Conservation (phyloP, 2,888 invertebrate species). For the Zootermopsis nevadensis region DNA sequence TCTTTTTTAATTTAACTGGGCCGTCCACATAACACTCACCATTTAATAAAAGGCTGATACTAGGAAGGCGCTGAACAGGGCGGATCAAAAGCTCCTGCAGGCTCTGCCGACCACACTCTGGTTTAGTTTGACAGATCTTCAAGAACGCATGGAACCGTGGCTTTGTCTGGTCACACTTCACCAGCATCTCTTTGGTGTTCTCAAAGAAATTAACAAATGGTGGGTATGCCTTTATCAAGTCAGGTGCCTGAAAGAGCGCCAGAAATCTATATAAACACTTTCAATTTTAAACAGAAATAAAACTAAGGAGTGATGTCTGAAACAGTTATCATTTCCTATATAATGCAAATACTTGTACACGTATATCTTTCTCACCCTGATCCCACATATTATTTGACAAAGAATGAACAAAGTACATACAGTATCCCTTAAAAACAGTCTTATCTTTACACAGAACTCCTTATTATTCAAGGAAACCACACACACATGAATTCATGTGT, state of each 20-base stretch:
- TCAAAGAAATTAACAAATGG: slow-evolving; percentile 99
- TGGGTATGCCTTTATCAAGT: slow-evolving; percentile 93
- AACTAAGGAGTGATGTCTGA: too few species aligned
- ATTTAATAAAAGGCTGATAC: slow-evolving; percentile 92
- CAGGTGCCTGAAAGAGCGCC: slow-evolving; percentile 71
- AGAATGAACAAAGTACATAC: too few species aligned
- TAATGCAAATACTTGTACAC: too few species aligned
- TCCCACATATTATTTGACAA: neutral
- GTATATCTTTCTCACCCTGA: neutral
- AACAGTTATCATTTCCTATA: too few species aligned
- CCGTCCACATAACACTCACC: slow-evolving; percentile 68
- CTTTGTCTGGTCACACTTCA: slow-evolving; percentile 90
- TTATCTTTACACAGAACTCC: too few species aligned
- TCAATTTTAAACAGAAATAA: too few species aligned
- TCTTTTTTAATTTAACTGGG: neutral
- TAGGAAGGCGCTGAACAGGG: slow-evolving; percentile 97
- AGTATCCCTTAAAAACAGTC: too few species aligned
- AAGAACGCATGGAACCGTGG: slow-evolving; percentile 97
- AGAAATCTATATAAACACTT: neutral
- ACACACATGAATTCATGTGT: too few species aligned
- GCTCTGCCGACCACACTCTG: slow-evolving; percentile 96
- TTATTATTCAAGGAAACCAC: too few species aligned
- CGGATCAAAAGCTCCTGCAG: slow-evolving; percentile 96
- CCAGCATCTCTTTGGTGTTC: slow-evolving; percentile 93
- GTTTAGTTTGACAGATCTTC: slow-evolving; percentile 92